Evolutionary conservation across 1,140 invertebrate genomes (phyloP), one percentile per base, ranked within the genome.

Genomic region (Globodera rostochiensis): DNA sequence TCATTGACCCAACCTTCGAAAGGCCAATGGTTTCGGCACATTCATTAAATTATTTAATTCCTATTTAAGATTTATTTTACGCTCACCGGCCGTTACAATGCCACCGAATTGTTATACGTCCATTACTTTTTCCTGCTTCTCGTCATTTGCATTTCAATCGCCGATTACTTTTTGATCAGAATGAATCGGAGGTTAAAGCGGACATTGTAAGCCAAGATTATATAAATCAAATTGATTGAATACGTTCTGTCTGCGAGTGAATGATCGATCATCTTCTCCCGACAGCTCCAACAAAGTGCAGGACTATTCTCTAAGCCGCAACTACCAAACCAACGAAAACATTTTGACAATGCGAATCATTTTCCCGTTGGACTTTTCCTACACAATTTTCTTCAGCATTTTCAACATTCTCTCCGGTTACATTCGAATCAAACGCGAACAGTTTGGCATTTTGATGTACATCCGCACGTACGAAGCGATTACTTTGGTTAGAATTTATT

Each of bases 351-450:
- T 78, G 77, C 66, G 70, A 19, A 69, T 78, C 21, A 78, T 78
- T 69, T 78, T 78, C 66, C 77, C 77, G 25, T 46, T 78, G 46
- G 77, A 78, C 21, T 78, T 78, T 49, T 78, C 64, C 49, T 78
- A 78, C 49, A 64, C 77, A 5, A n/a, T 78, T n/a, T 53, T 21
- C 9, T 78, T 78, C 70, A 15, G 19, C n/a, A 21, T 78, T 36
- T 78, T 46, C 25, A 77, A 64, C 49, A 25, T 77, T 13, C 76
- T 77, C n/a, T 64, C 76, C 45, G 69, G 15, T 47, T 64, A 69
- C 47, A 77, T 77, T 66, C 76, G 76, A 36, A 25, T 36, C 49
- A 67, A 77, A 46, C 53, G 64, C 11, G 53, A 60, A 11, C 25
- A 60, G 8, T 67, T 69, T 36, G 76, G 76, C 7, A 49, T 60